Conservation (phyloP, 2,113 vertebrate species). For the Coptodon bakossiorum region DNA sequence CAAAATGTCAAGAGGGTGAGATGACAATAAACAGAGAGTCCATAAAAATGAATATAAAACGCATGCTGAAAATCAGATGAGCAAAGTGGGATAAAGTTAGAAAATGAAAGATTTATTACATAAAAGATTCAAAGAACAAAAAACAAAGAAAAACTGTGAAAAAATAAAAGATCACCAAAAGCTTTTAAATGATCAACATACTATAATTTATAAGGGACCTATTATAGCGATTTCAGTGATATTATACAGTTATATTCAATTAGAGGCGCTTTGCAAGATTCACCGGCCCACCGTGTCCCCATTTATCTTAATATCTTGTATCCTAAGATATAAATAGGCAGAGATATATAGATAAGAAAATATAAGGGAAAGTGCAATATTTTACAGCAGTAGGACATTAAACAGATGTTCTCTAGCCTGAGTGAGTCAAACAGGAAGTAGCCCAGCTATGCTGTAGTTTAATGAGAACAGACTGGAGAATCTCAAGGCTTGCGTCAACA, state of each 20-base stretch:
- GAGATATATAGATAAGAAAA: background rate
- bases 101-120: background rate
- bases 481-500: background rate
- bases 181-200: background rate
- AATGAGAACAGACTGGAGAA: background rate
- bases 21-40: background rate
- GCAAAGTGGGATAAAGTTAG: background rate
- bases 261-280: background rate
- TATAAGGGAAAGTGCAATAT: background rate
- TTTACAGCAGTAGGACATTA: background rate
- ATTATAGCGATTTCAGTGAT: background rate
- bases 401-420: background rate
- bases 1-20: conserved; percentile 55
- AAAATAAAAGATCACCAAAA: background rate
- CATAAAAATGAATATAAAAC: conserved; percentile 3
- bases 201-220: fast-evolving
- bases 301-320: background rate
- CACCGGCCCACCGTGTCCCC: background rate
- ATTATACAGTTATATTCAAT: background rate
- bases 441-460: background rate
- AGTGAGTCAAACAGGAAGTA: background rate
- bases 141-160: background rate
- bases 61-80: conserved; percentile 2
- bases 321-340: background rate
- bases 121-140: background rate